phyloP scores from a whole-genome alignment of 2,113 vertebrate genomes.

The Pachypanchax playfairii region DNA sequence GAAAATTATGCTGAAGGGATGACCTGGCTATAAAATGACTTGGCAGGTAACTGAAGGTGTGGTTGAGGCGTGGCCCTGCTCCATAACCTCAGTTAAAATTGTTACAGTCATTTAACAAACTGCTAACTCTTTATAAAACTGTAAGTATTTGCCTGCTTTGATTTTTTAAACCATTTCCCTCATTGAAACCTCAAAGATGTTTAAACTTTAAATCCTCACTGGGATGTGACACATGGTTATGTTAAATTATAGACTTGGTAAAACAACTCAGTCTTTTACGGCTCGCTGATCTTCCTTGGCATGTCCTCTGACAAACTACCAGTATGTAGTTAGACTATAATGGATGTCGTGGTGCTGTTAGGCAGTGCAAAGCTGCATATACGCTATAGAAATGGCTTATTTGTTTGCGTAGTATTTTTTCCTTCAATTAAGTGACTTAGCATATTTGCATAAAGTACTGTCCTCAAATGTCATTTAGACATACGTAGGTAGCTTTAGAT shows the following conservation, averaged over 20 bases:
- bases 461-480: constrained; percentile 64
- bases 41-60: not conserved
- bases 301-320: constrained; percentile 72
- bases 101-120: constrained; percentile 34
- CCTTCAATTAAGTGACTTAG: constrained; percentile 70
- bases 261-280: constrained; percentile 50
- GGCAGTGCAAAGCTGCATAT: constrained; percentile 73
- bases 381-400: constrained; percentile 72
- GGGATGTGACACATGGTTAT: constrained; percentile 56
- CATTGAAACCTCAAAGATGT: constrained; percentile 56
- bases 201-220: constrained; percentile 61
- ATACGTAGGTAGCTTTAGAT: constrained; percentile 69
- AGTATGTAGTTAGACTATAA: constrained; percentile 71
- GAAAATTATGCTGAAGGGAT: not conserved
- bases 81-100: not conserved
- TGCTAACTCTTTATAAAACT: constrained; percentile 38
- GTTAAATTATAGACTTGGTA: constrained; percentile 61
- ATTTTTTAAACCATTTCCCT: constrained; percentile 55
- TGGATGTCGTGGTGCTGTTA: constrained; percentile 77
- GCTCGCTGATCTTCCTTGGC: constrained; percentile 68
- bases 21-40: not conserved
- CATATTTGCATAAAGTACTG: constrained; percentile 67
- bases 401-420: constrained; percentile 68
- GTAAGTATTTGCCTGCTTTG: constrained; percentile 69
- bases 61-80: not conserved